Evolutionary conservation across 37 sponge, comb jelly and placozoan genomes (phyloP), one percentile per base, ranked within the genome.

Genomic region (Cladorhizidae sp.): DNA sequence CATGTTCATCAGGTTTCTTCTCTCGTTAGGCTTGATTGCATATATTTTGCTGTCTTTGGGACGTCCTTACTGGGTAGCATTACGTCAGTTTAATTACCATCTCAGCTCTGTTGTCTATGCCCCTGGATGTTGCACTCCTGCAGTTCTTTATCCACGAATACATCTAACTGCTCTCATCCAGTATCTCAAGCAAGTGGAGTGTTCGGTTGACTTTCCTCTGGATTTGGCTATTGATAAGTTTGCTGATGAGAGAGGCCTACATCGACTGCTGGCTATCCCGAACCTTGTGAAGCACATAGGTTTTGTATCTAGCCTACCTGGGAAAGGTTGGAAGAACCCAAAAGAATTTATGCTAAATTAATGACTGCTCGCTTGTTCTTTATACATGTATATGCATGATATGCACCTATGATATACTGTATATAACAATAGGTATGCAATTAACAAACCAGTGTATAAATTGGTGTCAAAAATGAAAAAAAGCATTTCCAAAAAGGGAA

Each of bases 51-150:
- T 74, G 33, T 21, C 76, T 56, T 26, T 73, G 22, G 87, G 87
- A 0, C 28, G 87, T 3, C 80, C 80, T 33, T 80, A 86, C 68
- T 86, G 67, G 75, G 3, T 78, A 36, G 80, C 64, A 40, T 29
- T 79, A 2, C 29, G 87, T 41, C 73, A 79, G 18, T 9, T 79
- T 20, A 40, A 31, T 40, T 26, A 54, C 38, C 76, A 73, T 32
- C 42, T 86, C 8, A 75, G 29, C 23, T 67, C 73, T 20, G 75
- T 86, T 20, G 80, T 79, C 3, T 26, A 21, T 42, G 87, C 87
- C 21, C 72, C 80, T 64, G 87, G 75, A 28, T 86, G 87, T 67
- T 86, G 87, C 71, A 86, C 67, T 38, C 87, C 87, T 80, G 87
- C 80, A 14, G 69, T 79, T 1, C 57, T 86, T 6, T 86, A 63